Base-by-base conservation (phyloP, 2,113 vertebrate genomes). In the Perca flavescens region DNA sequence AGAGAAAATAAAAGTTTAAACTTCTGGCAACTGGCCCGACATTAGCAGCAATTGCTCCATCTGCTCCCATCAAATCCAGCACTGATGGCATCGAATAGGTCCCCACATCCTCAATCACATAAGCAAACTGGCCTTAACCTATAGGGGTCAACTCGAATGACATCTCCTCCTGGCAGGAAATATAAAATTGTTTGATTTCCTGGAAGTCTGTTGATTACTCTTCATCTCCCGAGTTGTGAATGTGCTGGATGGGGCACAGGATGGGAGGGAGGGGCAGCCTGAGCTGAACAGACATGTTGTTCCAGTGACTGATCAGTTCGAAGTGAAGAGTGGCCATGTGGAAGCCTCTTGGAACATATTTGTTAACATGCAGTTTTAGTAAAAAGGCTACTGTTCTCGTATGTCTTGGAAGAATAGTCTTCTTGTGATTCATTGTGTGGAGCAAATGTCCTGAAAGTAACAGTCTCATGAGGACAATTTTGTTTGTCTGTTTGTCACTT, bases 161-260 rank as follows among this genome's bases (percentile, higher is more conserved):
- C 75, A 82, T 71, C 72, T 78, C 22, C 25, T 78, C 60, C 16
- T n/a, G 62, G 46, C 61, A 77, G 67, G 73, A 86, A 80, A 87
- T 73, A 61, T 16, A 67, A 57, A 57, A 76, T 25, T 72, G 63
- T 87, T 83, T 85, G 82, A 77, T 80, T 87, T 83, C 62, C 76
- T 76, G 52, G 75, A 80, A 85, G 76, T 77, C 62, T 50, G 69
- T 28, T 88, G 86, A 90, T 91, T 80, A 61, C 72, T 36, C 46
- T 66, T 58, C 28, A 50, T 74, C 82, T 83, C 71, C 72, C 28
- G 77, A 84, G 76, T 80, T 76, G 62, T 56, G 71, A 68, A 68
- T 58, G 25, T 56, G 74, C 62, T 65, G 67, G 22, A 83, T 13
- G 47, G 34, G 56, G 14, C 47, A 1, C 3, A 40, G 50, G 74